Base-by-base conservation (phyloP, 2,113 vertebrate genomes). In the Podocnemis expansa region DNA sequence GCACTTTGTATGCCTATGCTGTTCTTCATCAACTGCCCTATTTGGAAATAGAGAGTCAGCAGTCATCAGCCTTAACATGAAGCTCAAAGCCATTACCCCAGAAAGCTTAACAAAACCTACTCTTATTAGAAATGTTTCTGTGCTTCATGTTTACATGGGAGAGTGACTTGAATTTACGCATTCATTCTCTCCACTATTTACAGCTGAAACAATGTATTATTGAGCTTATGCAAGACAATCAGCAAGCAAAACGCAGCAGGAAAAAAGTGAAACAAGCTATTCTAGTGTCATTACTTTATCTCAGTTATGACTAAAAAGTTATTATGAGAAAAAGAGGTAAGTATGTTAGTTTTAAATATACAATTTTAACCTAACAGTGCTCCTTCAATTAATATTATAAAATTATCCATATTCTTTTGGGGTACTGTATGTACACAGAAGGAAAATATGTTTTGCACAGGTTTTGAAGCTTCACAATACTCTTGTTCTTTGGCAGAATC, bases 21-120 rank as follows among this genome's bases (percentile, higher is more conserved):
- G 58, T 54, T 25, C 38, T 49, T 24, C 13, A 24, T 38, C 92
- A 92, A 95, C 58, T 55, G 82, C 51, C 89, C 84, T 41, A 45
- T 93, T 81, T 38, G 91, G 54, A 88, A 94, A 47, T 14, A 95
- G 60, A 92, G 91, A 88, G 56, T 82, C 67, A 89, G 70, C 76
- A 86, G 84, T 55, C 79, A 52, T 75, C 89, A 80, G n/a, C n/a
- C 55, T 78, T 78, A 89, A 80, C n/a, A 78, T 88, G 75, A 60
- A 84, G 70, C n/a, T 58, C 60, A 88, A 94, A 86, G 55, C 5
- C 16, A 76, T 84, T 82, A 80, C 25, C 84, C 89, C 86, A 63
- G 78, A 49, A 86, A 54, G 43, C 29, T 89, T 63, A 73, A 76
- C n/a, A 79, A 94, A 85, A 43, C 2, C 5, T 22, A 45, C 43